phyloP scores from a whole-genome alignment of 30 jellyfish, hydroid and myxozoan genomes.

The Cassiopea andromeda region DNA sequence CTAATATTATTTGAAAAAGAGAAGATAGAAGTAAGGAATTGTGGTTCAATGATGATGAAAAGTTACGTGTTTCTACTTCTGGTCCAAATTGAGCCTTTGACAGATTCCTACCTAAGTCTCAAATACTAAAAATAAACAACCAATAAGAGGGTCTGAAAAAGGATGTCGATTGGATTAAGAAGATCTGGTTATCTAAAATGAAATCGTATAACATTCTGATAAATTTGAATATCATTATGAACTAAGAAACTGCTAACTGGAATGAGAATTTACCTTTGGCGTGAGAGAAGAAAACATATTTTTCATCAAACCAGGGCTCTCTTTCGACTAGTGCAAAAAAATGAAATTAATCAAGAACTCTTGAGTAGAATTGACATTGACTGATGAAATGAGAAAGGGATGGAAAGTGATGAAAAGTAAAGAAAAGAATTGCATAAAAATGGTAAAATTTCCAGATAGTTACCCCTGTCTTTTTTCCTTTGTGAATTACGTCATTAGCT shows the following conservation, averaged over 20 bases:
- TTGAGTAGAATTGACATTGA: not conserved
- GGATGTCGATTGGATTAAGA: no score
- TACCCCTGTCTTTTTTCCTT: slow-evolving; percentile 41
- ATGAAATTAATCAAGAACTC: not conserved
- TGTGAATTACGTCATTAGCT: slow-evolving; percentile 26
- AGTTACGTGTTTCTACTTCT: no score
- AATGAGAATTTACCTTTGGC: slow-evolving; percentile 58
- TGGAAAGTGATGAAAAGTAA: not conserved
- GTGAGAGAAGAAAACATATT: slow-evolving; percentile 78
- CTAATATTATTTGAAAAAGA: no score
- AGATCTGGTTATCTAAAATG: no score
- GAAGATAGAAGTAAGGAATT: no score
- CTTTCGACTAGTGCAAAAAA: slow-evolving; percentile 52
- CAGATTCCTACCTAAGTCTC: no score
- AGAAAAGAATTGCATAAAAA: no score
- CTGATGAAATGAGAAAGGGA: not conserved
- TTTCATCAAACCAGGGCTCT: slow-evolving; percentile 76
- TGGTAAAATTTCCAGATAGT: not conserved
- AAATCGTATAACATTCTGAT: not conserved
- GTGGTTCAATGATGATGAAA: no score
- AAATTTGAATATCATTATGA: not conserved
- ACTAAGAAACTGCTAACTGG: not conserved
- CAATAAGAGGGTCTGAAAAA: no score
- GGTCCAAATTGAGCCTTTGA: no score
- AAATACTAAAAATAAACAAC: no score